Evolutionary conservation across 2,888 invertebrate species (phyloP).

Genomic region (Lithophane socia): DNA sequence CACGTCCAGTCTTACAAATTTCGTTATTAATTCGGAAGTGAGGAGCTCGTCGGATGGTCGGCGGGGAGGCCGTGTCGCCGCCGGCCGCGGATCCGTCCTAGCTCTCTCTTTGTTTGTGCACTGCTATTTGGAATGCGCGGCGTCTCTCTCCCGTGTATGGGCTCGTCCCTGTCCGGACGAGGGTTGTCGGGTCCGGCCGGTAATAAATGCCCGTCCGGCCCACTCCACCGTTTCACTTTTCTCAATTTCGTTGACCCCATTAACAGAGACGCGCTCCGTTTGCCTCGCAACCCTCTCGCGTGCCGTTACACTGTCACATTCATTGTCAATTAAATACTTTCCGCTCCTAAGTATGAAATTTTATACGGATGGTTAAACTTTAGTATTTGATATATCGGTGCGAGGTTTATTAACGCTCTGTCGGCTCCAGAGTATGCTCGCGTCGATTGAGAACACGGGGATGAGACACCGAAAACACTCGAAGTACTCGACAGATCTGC

Average conservation of each 20-base stretch:
- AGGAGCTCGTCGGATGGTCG: conserved; percentile 45
- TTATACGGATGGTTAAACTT: conserved; percentile 73
- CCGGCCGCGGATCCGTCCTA: conserved; percentile 52
- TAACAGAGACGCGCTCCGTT: conserved; percentile 82
- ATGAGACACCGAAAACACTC: conserved; percentile 72
- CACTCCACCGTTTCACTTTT: conserved; percentile 85
- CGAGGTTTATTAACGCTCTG: conserved; percentile 71
- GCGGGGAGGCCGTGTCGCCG: conserved; percentile 57
- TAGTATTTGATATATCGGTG: conserved; percentile 72
- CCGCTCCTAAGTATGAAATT: conserved; percentile 73
- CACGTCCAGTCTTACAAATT: conserved; percentile 76
- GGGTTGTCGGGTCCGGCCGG: conserved; percentile 73
- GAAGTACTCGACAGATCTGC: conserved; percentile 54
- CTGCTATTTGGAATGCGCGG: conserved; percentile 69
- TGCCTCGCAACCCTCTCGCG: conserved; percentile 79
- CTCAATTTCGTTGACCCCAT: conserved; percentile 88
- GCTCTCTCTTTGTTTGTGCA: conserved; percentile 68
- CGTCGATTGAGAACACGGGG: conserved; percentile 65
- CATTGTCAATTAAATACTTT: conserved; percentile 84
- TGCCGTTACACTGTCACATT: conserved; percentile 81
- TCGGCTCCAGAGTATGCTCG: conserved; percentile 59
- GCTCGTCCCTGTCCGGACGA: conserved; percentile 68
- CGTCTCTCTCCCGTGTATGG: conserved; percentile 62
- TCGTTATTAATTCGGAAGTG: conserved; percentile 78
- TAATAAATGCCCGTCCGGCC: conserved; percentile 80